These are phyloP conservation scores for Zoanthus solanderi DNA, from an alignment of 92 coral and sea anemone genomes.

Conservation along the genomic window DNA sequence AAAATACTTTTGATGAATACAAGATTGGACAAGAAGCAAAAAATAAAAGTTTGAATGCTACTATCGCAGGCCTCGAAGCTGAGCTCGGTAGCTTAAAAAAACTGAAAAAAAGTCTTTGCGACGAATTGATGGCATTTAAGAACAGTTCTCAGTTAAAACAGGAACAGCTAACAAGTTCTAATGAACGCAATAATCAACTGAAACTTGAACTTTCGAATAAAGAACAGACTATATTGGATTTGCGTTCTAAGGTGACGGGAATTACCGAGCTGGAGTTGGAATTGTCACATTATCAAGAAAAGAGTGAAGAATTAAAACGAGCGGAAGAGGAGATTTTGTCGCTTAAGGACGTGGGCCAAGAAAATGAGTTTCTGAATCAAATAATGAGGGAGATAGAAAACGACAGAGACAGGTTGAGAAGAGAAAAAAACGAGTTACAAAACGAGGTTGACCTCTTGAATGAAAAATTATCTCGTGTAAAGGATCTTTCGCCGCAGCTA, in stretches of 20 bases:
- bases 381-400: conserved; percentile 59
- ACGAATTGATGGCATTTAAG: conserved; percentile 26
- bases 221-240: conserved; percentile 63
- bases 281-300: background rate
- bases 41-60: background rate
- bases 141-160: conserved; percentile 27
- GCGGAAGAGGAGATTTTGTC: conserved; percentile 16
- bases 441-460: conserved; percentile 70
- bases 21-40: conserved; percentile 15
- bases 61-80: conserved; percentile 1
- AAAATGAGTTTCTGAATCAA: conserved; percentile 20
- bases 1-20: conserved; percentile 14
- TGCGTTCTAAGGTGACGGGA: conserved; percentile 55
- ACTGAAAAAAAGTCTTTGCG: conserved; percentile 24
- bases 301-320: conserved; percentile 9
- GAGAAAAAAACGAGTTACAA: conserved; percentile 73
- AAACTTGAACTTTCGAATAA: conserved; percentile 74
- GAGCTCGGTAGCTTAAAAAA: conserved; percentile 23
- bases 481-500: conserved; percentile 41
- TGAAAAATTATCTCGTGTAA: conserved; percentile 65
- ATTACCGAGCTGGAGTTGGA: conserved; percentile 24
- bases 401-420: conserved; percentile 73
- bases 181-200: conserved; percentile 72
- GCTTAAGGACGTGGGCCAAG: conserved; percentile 17
- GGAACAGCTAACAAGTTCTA: conserved; percentile 35